phyloP scores from a whole-genome alignment of 1,140 invertebrate genomes.

The Aphis gossypii region DNA sequence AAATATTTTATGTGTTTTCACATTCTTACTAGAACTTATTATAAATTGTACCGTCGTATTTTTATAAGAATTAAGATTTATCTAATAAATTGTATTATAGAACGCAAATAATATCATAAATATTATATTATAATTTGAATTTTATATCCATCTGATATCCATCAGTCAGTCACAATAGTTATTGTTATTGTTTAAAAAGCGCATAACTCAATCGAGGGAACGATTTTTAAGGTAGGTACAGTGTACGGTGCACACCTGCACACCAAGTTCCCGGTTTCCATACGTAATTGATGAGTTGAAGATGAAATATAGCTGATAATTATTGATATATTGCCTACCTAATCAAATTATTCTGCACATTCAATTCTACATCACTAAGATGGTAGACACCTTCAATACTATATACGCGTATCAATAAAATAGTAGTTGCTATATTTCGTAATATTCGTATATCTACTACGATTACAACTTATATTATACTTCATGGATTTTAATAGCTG shows the following conservation, averaged over 20 bases:
- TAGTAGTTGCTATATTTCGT: not conserved
- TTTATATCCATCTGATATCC: not conserved
- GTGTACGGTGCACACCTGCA: not conserved
- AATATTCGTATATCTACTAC: not conserved
- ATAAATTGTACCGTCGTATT: not conserved
- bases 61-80: not conserved
- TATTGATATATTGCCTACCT: not conserved
- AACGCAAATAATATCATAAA: not conserved
- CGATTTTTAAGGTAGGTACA: not conserved
- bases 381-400: not conserved
- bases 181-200: not conserved
- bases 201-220: not conserved
- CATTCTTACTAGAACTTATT: not conserved
- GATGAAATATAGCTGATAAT: not conserved
- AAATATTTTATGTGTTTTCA: not conserved
- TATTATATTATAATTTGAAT: not conserved
- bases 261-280: not conserved
- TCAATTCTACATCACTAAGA: not conserved
- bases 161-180: not conserved
- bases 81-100: not conserved
- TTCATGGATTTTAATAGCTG: not conserved
- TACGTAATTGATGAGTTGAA: not conserved
- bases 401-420: not conserved
- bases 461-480: not conserved
- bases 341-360: not conserved